Conservation (phyloP, 2,888 invertebrate species). For the Leuctra nigra region DNA sequence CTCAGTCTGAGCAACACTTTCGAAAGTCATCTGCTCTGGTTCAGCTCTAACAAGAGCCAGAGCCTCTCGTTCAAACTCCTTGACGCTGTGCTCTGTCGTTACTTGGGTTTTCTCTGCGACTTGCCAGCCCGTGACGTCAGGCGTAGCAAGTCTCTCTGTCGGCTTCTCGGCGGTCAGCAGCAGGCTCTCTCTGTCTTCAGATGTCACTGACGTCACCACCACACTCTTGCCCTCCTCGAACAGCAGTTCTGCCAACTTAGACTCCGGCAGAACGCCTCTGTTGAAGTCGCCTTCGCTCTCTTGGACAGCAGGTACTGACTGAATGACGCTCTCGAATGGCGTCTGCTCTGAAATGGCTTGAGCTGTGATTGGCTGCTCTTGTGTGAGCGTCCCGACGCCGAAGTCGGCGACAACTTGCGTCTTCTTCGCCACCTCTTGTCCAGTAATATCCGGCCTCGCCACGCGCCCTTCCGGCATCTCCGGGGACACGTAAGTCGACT, state of each 20-base stretch:
- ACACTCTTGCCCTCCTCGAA: slow-evolving; percentile 54
- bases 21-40: slow-evolving; percentile 44
- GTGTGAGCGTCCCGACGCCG: slow-evolving; percentile 21
- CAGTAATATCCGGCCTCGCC: slow-evolving; percentile 31
- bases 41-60: slow-evolving; percentile 40
- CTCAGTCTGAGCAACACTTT: slow-evolving; percentile 52
- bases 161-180: slow-evolving; percentile 40
- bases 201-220: slow-evolving; percentile 45
- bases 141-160: slow-evolving; percentile 45
- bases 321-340: slow-evolving; percentile 47
- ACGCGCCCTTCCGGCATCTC: slow-evolving; percentile 27
- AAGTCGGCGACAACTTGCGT: slow-evolving; percentile 36
- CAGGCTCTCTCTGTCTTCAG: slow-evolving; percentile 44
- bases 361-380: slow-evolving; percentile 37
- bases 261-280: slow-evolving; percentile 42
- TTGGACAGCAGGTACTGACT: slow-evolving; percentile 46
- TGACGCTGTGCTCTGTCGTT: slow-evolving; percentile 44
- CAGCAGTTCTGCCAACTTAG: slow-evolving; percentile 45
- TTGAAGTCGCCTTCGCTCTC: slow-evolving; percentile 45
- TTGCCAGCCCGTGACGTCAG: slow-evolving; percentile 46
- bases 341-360: slow-evolving; percentile 47
- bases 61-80: slow-evolving; percentile 27
- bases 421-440: slow-evolving; percentile 41
- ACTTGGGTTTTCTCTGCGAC: slow-evolving; percentile 55
- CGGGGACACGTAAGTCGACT: slow-evolving; percentile 36